These are phyloP conservation scores for Dasyornis broadbenti DNA, from an alignment of 2,113 vertebrate genomes.

Conservation along the genomic window DNA sequence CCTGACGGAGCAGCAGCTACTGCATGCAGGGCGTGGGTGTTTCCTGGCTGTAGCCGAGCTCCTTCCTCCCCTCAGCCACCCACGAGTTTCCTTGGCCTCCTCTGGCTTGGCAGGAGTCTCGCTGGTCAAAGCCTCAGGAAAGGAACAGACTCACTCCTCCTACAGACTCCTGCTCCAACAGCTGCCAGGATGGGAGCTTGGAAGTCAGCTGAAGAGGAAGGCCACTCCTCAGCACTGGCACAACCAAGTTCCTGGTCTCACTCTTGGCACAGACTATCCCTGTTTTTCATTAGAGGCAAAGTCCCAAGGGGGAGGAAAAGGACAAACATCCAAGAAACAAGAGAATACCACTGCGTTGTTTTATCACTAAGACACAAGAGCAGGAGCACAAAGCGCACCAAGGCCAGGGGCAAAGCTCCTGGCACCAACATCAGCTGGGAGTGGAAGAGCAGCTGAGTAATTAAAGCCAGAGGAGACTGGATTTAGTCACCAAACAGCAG, in stretches of 20 bases:
- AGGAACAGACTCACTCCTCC: not conserved
- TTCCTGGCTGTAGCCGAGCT: not conserved
- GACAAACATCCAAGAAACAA: not conserved
- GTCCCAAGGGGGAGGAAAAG: not conserved
- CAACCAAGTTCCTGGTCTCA: not conserved
- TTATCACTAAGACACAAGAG: not conserved
- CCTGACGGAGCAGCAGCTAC: not conserved
- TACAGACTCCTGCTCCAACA: not conserved
- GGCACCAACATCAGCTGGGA: not conserved
- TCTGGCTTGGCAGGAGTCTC: not conserved
- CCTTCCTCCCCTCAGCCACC: not conserved
- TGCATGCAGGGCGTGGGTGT: not conserved
- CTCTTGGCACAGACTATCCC: not conserved
- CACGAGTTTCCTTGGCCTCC: not conserved
- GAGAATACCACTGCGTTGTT: accelerated
- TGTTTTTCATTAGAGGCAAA: not conserved
- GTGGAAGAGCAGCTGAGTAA: not conserved
- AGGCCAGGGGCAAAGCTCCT: not conserved
- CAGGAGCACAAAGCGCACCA: not conserved
- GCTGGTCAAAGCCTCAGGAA: accelerated
- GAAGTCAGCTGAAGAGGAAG: not conserved
- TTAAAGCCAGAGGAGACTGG: not conserved
- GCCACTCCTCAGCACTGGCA: not conserved
- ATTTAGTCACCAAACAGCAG: not conserved
- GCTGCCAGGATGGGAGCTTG: not conserved